Percentiles rank a stretch among this genome's conserved stretches.
Conservation (phyloP, 2,888 invertebrate species). For the Sussaba pulchella region DNA sequence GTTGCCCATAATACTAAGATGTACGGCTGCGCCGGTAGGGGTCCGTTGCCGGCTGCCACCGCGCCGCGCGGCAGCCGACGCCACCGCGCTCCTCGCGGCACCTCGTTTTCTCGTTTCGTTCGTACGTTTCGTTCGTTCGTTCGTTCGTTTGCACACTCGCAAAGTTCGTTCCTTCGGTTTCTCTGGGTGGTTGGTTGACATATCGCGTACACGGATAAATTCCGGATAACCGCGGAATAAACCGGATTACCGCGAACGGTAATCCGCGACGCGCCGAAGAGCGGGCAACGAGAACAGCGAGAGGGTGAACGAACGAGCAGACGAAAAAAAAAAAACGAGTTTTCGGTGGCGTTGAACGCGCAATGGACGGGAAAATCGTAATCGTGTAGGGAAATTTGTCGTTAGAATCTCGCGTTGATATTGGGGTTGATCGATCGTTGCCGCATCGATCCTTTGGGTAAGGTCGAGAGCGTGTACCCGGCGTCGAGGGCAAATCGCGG, state of each 20-base stretch:
- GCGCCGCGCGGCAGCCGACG: conserved; percentile 55
- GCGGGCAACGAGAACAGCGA: neutral
- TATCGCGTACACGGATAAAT: conserved; percentile 12
- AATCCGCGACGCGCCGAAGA: too few relatives aligned
- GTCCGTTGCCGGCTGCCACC: conserved; percentile 79
- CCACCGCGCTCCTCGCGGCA: conserved; percentile 34
- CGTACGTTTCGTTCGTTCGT: conserved; percentile 61
- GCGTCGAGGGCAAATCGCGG: conserved; percentile 17
- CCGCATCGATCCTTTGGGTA: too few relatives aligned
- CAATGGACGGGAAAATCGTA: too few relatives aligned
- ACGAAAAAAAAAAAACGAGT: neutral
- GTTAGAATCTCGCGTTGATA: too few relatives aligned
- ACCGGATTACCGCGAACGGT: too few relatives aligned
- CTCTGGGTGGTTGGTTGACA: conserved; percentile 42
- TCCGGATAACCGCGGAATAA: too few relatives aligned
- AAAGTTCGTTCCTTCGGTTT: conserved; percentile 56
- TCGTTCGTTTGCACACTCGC: conserved; percentile 58
- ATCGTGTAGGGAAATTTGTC: too few relatives aligned
- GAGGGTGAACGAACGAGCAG: neutral
- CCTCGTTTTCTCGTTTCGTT: conserved; percentile 55
- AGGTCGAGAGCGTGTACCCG: too few relatives aligned
- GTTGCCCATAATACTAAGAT: conserved; percentile 88
- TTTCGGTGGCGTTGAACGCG: too few relatives aligned
- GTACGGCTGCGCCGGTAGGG: conserved; percentile 87
- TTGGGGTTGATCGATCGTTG: too few relatives aligned